Conservation (phyloP, 2,113 vertebrate genomes). For the Podarcis raffonei region DNA sequence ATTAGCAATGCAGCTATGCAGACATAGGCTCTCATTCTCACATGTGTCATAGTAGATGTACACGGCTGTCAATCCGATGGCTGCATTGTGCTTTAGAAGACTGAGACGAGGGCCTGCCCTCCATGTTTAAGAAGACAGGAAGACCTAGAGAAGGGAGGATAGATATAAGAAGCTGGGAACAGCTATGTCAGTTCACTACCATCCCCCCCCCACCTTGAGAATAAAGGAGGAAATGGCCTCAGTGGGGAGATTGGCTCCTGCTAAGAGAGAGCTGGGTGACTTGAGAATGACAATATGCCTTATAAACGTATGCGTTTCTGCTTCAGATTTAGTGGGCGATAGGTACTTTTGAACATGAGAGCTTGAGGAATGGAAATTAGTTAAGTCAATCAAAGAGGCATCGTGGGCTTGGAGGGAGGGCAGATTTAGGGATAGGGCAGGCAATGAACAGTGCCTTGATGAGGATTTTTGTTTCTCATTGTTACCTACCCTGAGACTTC, state of each 20-base stretch:
- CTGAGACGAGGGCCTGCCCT: not conserved
- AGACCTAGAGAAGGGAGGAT: not conserved
- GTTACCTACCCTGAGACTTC: not conserved
- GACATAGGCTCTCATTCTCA: not conserved
- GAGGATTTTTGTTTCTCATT: not conserved
- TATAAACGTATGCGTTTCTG: no score
- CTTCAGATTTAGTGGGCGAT: not conserved
- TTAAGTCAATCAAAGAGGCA: not conserved
- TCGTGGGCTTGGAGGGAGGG: not conserved
- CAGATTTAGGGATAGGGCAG: not conserved
- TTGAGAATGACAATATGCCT: not conserved
- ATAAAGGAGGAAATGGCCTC: not conserved
- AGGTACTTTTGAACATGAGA: not conserved
- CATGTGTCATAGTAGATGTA: not conserved
- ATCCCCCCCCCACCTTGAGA: not conserved
- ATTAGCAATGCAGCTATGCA: conserved; percentile 39
- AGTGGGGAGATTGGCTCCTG: not conserved
- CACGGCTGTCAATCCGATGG: not conserved
- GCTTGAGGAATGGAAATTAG: not conserved
- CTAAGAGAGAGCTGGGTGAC: not conserved
- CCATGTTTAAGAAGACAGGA: not conserved
- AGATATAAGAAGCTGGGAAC: not conserved
- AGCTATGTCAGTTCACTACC: not conserved
- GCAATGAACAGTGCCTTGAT: not conserved
- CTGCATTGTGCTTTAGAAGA: not conserved